Percentiles rank a stretch among this genome's conserved stretches.
phyloP scores from a whole-genome alignment of 2,888 invertebrate genomes.

The Drosophila bunnanda region DNA sequence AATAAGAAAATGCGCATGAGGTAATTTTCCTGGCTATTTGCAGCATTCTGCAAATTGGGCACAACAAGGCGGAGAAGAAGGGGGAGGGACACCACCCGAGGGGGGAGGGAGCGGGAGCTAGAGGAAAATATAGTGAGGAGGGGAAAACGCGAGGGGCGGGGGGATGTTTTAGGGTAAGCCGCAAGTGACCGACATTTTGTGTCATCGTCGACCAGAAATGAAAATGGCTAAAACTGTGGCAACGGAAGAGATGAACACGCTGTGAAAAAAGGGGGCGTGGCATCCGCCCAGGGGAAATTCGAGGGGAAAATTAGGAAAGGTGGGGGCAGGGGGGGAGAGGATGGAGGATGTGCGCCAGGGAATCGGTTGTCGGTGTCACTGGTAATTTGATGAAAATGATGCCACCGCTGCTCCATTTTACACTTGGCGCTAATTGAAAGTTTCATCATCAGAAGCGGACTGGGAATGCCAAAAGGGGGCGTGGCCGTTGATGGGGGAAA shows the following conservation, averaged over 20 bases:
- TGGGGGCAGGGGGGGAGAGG: neutral
- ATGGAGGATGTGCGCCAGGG: conserved; percentile 3
- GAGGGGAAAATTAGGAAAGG: neutral
- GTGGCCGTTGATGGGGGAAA: neutral
- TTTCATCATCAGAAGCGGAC: conserved; percentile 60
- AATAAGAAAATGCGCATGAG: conserved; percentile 80
- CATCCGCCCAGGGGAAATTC: conserved; percentile 18
- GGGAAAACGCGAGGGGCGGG: neutral
- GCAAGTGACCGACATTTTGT: conserved; percentile 79
- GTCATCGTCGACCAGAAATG: conserved; percentile 71
- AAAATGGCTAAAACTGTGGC: conserved; percentile 73
- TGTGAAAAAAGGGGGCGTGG: conserved; percentile 5
- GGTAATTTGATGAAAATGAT: conserved; percentile 79
- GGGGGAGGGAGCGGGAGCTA: no score
- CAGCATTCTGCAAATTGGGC: conserved; percentile 75
- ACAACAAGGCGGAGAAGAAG: conserved; percentile 3
- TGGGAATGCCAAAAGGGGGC: conserved; percentile 18
- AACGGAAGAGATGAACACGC: conserved; percentile 73
- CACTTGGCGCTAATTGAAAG: conserved; percentile 77
- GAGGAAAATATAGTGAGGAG: neutral
- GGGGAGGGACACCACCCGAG: neutral
- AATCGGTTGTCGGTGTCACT: conserved; percentile 61
- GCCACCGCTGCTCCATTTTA: conserved; percentile 68
- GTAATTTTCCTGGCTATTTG: conserved; percentile 80
- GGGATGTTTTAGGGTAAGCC: conserved; percentile 59